Evolutionary conservation across 1,140 invertebrate genomes (phyloP), one percentile per base, ranked within the genome.

Genomic region (Drosophila triauraria): DNA sequence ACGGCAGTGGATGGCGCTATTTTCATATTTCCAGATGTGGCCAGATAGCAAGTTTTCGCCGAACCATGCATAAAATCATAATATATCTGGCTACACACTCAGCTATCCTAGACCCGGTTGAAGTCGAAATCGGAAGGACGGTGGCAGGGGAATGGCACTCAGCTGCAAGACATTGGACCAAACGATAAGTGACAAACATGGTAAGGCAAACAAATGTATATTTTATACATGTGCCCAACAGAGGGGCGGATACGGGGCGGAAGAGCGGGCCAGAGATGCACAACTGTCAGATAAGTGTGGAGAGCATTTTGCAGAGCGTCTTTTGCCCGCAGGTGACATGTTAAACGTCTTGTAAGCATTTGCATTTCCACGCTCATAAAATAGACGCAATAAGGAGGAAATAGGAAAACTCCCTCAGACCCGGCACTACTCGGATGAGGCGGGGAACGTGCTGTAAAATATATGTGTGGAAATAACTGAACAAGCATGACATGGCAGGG

Each of bases 321-420:
- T 64, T 79, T 61, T 84, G 84, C 77, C 84, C 84, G 80, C 85
- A 88, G 84, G 84, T 88, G 84, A 88, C 84, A 84, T 90, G 84
- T 90, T 88, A 88, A 88, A 88, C 84, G 80, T 88, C 85, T 90
- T 88, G 85, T 88, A 88, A 88, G 85, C 74, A 88, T 87, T 87
- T 87, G 84, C 84, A 88, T 88, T 84, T 78, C 62, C 76, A 43
- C 51, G 65, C 82, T 59, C 74, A 62, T 54, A 59, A 68, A 57
- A 64, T 56, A 63, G 69, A 67, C 56, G 63, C 50, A 75, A 54
- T 42, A 69, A 60, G 65, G 63, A 30, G 65, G 56, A 64, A 59
- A 68, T 40, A 57, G 46, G 43, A 69, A 62, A 69, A 77, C 46
- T 58, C 50, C 44, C 30, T 20, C 17, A 2, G 20, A 42, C 23